Evolutionary conservation across 1,140 invertebrate genomes (phyloP).

Genomic region (Conus betulinus): DNA sequence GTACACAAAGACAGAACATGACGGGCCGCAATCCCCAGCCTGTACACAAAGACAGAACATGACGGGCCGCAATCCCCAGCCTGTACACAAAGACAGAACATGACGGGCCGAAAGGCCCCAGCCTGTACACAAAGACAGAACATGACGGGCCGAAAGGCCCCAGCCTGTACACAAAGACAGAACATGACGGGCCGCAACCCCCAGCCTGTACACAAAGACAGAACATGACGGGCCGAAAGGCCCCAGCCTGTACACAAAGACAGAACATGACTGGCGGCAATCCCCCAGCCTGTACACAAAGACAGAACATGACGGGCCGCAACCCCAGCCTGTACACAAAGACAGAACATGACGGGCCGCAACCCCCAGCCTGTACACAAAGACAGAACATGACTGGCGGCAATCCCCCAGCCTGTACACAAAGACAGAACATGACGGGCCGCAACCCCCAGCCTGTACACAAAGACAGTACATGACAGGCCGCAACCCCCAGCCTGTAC

Average conservation of each 20-base stretch:
- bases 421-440: too few species aligned
- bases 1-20: neutral
- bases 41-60: neutral
- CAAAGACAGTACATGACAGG: slow-evolving; percentile 80
- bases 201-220: slow-evolving; percentile 79
- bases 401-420: neutral
- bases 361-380: too few species aligned
- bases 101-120: too few species aligned
- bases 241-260: neutral
- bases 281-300: neutral
- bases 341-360: too few species aligned
- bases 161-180: neutral
- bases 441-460: neutral
- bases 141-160: neutral
- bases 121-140: too few species aligned
- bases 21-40: neutral
- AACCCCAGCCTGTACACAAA: neutral
- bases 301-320: neutral
- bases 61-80: neutral
- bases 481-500: neutral
- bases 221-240: slow-evolving; percentile 51
- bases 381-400: neutral
- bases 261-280: neutral
- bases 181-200: slow-evolving; percentile 57
- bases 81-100: neutral